These are phyloP conservation scores for Nezara viridula DNA, from an alignment of 2,888 invertebrate genomes.

Conservation along the genomic window DNA sequence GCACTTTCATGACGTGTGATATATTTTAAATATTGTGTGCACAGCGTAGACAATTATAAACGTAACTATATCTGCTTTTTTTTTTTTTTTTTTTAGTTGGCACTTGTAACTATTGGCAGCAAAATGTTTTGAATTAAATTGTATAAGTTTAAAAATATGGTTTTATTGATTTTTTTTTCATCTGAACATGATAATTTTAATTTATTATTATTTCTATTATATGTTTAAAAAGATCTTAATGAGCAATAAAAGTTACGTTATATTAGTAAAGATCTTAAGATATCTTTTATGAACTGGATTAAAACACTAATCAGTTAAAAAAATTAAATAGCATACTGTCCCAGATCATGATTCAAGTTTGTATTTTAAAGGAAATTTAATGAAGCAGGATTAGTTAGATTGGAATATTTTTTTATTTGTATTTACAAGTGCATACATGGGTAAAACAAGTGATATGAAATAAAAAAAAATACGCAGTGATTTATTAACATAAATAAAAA, in stretches of 20 bases:
- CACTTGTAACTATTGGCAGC: conserved; percentile 4
- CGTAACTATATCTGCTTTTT: conserved; percentile 2
- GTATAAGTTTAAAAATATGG: neutral
- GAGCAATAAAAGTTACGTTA: too few species aligned
- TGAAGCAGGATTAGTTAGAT: too few species aligned
- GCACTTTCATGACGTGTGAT: conserved; percentile 20
- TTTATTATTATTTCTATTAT: neutral
- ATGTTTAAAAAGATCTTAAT: too few species aligned
- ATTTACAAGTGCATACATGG: neutral
- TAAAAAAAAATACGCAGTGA: neutral
- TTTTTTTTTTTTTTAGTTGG: conserved; percentile 9
- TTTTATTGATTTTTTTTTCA: neutral
- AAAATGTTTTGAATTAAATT: neutral
- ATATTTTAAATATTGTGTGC: conserved; percentile 11
- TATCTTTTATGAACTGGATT: neutral
- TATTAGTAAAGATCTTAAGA: neutral
- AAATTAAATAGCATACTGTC: neutral
- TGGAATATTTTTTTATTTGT: too few species aligned
- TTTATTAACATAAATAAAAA: neutral
- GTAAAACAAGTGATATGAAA: neutral
- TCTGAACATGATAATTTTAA: neutral
- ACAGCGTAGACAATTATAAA: conserved; percentile 14
- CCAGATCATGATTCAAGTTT: too few species aligned
- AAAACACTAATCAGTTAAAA: neutral
- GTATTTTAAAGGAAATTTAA: too few species aligned